Conservation (phyloP, 2,888 invertebrate genomes). For the Eupithecia inturbata region DNA sequence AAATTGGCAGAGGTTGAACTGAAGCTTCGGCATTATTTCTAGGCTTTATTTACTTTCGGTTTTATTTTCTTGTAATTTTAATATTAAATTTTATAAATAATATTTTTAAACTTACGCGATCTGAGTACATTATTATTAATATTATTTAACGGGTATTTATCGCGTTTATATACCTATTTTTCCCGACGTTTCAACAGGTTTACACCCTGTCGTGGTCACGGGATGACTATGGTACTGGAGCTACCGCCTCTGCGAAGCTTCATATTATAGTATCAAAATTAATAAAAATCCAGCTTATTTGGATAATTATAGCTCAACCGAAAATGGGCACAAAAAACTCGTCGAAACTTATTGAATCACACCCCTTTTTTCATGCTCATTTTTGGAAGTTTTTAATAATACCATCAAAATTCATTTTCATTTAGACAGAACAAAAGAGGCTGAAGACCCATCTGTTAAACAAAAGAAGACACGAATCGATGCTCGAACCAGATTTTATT, state of each 20-base stretch:
- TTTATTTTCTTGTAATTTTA: too few species aligned
- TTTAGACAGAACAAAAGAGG: constrained; percentile 38
- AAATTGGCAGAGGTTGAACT: constrained; percentile 25
- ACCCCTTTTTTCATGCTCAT: not conserved
- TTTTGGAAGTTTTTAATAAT: constrained; percentile 16
- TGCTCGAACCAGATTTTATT: constrained; percentile 13
- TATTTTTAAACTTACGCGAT: too few species aligned
- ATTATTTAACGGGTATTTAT: too few species aligned
- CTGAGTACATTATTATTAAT: too few species aligned
- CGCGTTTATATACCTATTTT: too few species aligned
- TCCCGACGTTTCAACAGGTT: too few species aligned
- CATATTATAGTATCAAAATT: too few species aligned
- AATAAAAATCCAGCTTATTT: not conserved
- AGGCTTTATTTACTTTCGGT: not conserved
- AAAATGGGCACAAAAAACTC: not conserved
- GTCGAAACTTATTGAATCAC: not conserved
- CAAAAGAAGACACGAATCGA: constrained; percentile 37
- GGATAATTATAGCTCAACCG: not conserved
- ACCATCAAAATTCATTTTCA: constrained; percentile 24
- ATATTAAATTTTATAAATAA: too few species aligned
- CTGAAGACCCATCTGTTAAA: constrained; percentile 39
- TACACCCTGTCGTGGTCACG: too few species aligned
- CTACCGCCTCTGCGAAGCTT: too few species aligned
- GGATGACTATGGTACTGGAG: too few species aligned
- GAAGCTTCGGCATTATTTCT: not conserved